Evolutionary conservation across 2,113 vertebrate species (phyloP), one percentile per base, ranked within the genome.

Genomic region (Anas platyrhynchos): DNA sequence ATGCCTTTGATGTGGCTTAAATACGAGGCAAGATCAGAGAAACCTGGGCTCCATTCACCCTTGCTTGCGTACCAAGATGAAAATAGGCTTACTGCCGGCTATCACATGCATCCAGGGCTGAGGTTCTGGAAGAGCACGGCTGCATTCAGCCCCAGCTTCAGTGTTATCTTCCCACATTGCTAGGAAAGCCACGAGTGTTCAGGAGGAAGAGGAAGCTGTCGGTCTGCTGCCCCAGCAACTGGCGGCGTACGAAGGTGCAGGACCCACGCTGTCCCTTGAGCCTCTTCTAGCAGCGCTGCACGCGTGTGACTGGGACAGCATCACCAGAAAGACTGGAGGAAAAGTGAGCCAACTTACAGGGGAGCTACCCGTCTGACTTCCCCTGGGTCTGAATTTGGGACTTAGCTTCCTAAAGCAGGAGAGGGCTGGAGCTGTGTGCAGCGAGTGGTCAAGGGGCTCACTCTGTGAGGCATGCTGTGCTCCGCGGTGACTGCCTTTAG

Each of bases 61-160:
- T 83, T 84, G 83, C 79, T 94, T 91, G 21, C 29, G 44, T 75
- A 91, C 77, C 59, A 83, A 75, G 91, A 75, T 74, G 55, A 77
- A 83, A 92, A 86, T 68, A 67, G 54, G 73, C 62, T 71, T 88
- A 52, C 69, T 87, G 85, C 62, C 48, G 83, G 72, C n/a, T 23
- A 4, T 75, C 34, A 6, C 31, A 9, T 2, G 2, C 43, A 41
- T 59, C 83, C 29, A 32, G 16, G 61, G 23, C 61, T 41, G 31
- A 63, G 44, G 27, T 54, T 43, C 3, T 0, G 27, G 68, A 65
- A 58, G 65, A 59, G 58, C 26, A 55, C 16, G 14, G 23, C 67
- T 56, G 12, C 73, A 52, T 55, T 62, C 55, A 52, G 29, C 46
- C 22, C 36, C 41, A 27, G 12, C 32, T 66, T 26, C 6, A 3